Base-by-base conservation (phyloP, 2,113 vertebrate genomes). In the Pteropus alecto region DNA sequence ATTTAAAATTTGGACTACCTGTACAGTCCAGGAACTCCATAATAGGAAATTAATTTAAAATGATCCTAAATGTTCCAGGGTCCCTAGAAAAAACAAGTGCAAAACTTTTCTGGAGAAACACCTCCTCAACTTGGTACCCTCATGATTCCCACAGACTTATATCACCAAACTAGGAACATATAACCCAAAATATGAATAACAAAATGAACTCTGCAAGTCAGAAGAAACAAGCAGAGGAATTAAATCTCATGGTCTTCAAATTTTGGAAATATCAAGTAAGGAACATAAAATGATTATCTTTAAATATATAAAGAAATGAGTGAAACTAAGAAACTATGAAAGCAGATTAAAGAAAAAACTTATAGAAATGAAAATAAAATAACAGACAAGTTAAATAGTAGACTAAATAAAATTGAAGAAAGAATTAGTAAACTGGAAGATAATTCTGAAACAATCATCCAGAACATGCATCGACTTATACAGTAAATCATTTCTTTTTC, bases 11-110 rank as follows among this genome's bases (percentile, higher is more conserved):
- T 94, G n/a, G 38, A 65, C 48, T 35, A 38, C 54, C 26, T 70
- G 4, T 79, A 10, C 28, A 82, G 33, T 41, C 14, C 38, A 94
- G 54, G 61, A 86, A 88, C 26, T 1, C 46, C 65, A 61, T 26
- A 43, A 33, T 58, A 78, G 26, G 16, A 95, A 81, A 85, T 84
- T 94, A 74, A 96, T 89, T 87, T 88, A 84, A 95, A 74, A 14
- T 67, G 13, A 43, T 58, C 30, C 38, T 86, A 76, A 81, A 51
- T 86, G 48, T 13, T 82, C 60, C 51, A 82, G 33, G 65, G 13
- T 38, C 43, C 19, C 18, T 90, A 38, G 33, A 90, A 90, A 79
- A 93, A 82, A 71, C 51, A 86, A 92, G 60, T 30, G 12, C 1
- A 90, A 61, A 67, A 54, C 24, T 74, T 71, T 48, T 85, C 83